phyloP scores from a whole-genome alignment of 1,140 invertebrate genomes.

The Trypoxylus dichotomus region DNA sequence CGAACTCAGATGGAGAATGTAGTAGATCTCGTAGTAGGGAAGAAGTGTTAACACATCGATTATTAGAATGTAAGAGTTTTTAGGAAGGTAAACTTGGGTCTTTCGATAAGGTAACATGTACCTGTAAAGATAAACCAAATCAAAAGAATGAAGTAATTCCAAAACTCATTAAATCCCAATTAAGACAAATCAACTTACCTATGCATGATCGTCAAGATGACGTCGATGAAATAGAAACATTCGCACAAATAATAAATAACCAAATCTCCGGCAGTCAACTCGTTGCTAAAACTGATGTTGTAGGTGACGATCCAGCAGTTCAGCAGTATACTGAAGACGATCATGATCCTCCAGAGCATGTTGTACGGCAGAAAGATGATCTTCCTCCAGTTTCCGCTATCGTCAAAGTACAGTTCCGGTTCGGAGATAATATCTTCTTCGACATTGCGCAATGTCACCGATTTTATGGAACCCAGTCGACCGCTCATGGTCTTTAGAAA shows the following conservation, averaged over 20 bases:
- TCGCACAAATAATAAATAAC: slow-evolving; percentile 10
- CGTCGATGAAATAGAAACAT: slow-evolving; percentile 13
- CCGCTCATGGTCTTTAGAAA: not conserved
- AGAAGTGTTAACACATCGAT: slow-evolving; percentile 2
- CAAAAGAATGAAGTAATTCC: not conserved
- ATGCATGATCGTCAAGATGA: slow-evolving; percentile 1
- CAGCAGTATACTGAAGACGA: not conserved
- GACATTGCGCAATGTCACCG: not conserved
- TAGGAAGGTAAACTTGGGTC: not conserved
- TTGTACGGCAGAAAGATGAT: slow-evolving; percentile 25
- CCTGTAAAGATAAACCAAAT: too few relatives aligned
- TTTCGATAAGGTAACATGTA: not conserved
- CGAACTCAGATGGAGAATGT: not conserved
- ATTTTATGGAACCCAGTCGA: not conserved
- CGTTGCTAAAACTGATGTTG: not conserved
- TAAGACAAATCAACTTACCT: not conserved
- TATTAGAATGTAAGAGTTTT: not conserved
- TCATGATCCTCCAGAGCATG: slow-evolving; percentile 8
- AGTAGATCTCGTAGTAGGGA: slow-evolving; percentile 20
- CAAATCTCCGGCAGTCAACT: not conserved
- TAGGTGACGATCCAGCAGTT: not conserved
- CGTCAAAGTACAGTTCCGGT: not conserved
- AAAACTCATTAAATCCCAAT: not conserved
- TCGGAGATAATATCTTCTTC: not conserved
- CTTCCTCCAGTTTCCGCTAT: slow-evolving; percentile 17